Evolutionary conservation across 2,113 vertebrate genomes (phyloP).

Genomic region (Scortum barcoo): DNA sequence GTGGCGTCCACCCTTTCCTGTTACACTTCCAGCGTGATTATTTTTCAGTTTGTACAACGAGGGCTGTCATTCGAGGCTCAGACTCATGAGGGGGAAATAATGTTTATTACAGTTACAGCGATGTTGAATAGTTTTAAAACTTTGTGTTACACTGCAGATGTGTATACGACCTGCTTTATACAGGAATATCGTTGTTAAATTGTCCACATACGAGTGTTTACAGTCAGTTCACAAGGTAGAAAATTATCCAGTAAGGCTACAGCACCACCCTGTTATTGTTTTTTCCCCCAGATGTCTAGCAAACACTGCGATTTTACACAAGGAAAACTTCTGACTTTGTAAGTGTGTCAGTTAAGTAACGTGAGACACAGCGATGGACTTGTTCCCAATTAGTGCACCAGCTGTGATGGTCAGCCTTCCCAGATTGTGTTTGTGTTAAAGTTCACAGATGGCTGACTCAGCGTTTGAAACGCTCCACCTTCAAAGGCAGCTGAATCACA

Average conservation of each 20-base stretch:
- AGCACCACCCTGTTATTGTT: not conserved
- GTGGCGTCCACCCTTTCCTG: slow-evolving; percentile 65
- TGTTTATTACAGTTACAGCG: not conserved
- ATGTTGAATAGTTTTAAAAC: not conserved
- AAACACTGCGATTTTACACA: not conserved
- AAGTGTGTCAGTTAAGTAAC: slow-evolving; percentile 34
- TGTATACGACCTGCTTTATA: not conserved
- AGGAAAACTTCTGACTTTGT: not conserved
- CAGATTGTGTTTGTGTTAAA: slow-evolving; percentile 21
- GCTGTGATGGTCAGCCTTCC: slow-evolving; percentile 30
- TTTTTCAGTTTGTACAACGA: not conserved
- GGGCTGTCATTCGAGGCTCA: not conserved
- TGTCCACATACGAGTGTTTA: not conserved
- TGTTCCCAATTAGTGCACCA: slow-evolving; percentile 32
- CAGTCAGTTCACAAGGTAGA: not conserved
- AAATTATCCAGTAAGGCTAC: not conserved
- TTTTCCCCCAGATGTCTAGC: not conserved
- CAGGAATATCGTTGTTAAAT: not conserved
- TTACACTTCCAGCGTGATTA: slow-evolving; percentile 11
- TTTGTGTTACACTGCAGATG: not conserved
- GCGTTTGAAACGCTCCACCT: slow-evolving; percentile 3
- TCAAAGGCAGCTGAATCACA: not conserved
- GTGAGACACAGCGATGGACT: slow-evolving; percentile 22
- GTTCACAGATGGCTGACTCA: slow-evolving; percentile 39
- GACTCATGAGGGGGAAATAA: not conserved